Conservation (phyloP, 2,797 vertebrate species). For the Spondyliosoma cantharus region DNA sequence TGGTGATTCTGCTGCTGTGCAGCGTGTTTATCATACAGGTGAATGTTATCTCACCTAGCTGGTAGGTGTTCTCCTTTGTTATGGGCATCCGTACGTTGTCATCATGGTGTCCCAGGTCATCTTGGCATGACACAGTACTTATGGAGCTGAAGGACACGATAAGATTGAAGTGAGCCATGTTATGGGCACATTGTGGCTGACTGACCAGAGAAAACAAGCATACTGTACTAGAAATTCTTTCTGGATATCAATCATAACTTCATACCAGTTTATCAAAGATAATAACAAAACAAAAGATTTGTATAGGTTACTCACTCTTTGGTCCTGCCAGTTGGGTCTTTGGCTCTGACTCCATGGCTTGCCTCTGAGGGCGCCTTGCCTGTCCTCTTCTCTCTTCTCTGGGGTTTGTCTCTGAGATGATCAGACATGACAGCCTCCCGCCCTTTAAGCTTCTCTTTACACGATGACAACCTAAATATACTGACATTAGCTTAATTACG, state of each 20-base stretch:
- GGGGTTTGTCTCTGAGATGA: constrained; percentile 74
- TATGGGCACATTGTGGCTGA: neutral
- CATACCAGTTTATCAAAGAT: neutral
- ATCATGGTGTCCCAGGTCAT: constrained; percentile 85
- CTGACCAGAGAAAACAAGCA: neutral
- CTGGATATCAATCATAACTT: neutral
- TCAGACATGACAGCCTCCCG: constrained; percentile 79
- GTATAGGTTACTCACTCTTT: constrained; percentile 84
- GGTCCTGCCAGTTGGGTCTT: constrained; percentile 72
- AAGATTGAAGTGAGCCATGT: neutral
- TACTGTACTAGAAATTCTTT: neutral
- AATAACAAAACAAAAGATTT: neutral
- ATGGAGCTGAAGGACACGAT: constrained; percentile 79
- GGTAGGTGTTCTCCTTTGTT: constrained; percentile 89
- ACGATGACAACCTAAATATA: neutral
- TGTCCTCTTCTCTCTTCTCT: constrained; percentile 79
- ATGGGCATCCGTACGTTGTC: constrained; percentile 72
- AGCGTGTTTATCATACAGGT: neutral
- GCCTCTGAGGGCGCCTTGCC: constrained; percentile 80
- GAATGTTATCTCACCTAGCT: constrained; percentile 75
- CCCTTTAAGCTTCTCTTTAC: neutral
- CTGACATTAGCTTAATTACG: neutral
- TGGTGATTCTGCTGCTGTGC: neutral
- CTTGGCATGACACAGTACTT: constrained; percentile 83
- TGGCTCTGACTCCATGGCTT: constrained; percentile 79